A percentile compares a stretch with the other conserved stretches of the same genome.
These are phyloP conservation scores for Drosophila pseudoananassae DNA, from an alignment of 1,140 invertebrate species.

Conservation along the genomic window DNA sequence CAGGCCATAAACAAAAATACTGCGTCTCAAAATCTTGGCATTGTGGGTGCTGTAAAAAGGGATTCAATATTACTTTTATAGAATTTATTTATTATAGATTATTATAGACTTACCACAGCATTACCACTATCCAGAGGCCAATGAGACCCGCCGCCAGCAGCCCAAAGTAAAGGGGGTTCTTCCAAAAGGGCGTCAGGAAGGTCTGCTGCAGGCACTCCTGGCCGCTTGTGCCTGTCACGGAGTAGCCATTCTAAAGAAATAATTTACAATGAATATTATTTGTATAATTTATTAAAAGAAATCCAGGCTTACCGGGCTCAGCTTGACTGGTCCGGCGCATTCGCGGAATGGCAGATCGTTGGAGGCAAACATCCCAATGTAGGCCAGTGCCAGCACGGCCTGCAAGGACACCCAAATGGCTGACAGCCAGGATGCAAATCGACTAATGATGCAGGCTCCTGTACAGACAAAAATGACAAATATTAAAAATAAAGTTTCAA, in stretches of 20 bases:
- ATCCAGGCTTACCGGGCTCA: constrained; percentile 57
- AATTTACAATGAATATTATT: neutral
- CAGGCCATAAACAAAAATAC: constrained; percentile 75
- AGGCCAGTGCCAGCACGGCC: constrained; percentile 77
- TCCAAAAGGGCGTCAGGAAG: constrained; percentile 81
- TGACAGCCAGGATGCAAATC: constrained; percentile 81
- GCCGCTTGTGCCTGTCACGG: constrained; percentile 62
- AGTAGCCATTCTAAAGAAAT: constrained; percentile 63
- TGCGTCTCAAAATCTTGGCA: constrained; percentile 72
- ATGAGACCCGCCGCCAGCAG: constrained; percentile 77
- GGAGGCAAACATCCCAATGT: constrained; percentile 79
- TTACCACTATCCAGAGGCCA: constrained; percentile 80
- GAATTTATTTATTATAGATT: neutral
- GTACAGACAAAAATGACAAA: neutral
- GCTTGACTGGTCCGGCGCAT: constrained; percentile 70
- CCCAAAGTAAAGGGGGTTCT: constrained; percentile 79
- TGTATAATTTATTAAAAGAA: neutral
- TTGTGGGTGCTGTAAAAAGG: constrained; percentile 70
- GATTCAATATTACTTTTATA: neutral
- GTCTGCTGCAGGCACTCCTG: constrained; percentile 80
- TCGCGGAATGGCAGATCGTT: constrained; percentile 76
- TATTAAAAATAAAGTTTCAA: neutral
- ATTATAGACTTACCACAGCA: constrained; percentile 74
- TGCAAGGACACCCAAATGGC: constrained; percentile 83
- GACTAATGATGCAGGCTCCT: constrained; percentile 82